Evolutionary conservation across 1,140 invertebrate genomes (phyloP).

Genomic region (Vanessa atalanta): DNA sequence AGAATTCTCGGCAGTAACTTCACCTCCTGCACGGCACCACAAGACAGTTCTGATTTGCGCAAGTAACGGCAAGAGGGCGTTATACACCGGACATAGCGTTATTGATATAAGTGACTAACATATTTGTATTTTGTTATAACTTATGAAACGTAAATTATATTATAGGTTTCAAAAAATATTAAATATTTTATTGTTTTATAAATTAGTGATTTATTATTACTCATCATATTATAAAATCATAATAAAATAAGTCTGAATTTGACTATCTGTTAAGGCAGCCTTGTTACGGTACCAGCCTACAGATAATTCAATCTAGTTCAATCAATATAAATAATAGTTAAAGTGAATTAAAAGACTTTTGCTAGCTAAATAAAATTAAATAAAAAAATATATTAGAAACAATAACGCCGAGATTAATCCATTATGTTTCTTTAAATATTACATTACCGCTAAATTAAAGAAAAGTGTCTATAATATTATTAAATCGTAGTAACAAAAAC

Average conservation of each 20-base stretch:
- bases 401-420: too few species aligned
- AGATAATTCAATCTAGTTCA: slow-evolving; percentile 16
- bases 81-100: slow-evolving; percentile 58
- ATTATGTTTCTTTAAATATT: not conserved
- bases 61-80: slow-evolving; percentile 57
- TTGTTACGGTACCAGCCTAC: slow-evolving; percentile 11
- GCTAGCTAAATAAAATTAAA: not conserved
- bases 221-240: not conserved
- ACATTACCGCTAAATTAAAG: slow-evolving; percentile 15
- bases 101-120: slow-evolving; percentile 51
- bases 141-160: not conserved
- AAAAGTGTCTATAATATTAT: not conserved
- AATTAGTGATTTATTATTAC: not conserved
- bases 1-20: slow-evolving; percentile 64
- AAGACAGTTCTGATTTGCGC: slow-evolving; percentile 65
- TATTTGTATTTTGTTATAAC: not conserved
- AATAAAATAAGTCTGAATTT: slow-evolving; percentile 4
- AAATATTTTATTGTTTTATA: not conserved
- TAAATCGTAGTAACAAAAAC: too few species aligned
- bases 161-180: not conserved
- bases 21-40: slow-evolving; percentile 70
- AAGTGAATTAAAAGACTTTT: not conserved
- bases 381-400: too few species aligned
- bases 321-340: slow-evolving; percentile 15
- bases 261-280: slow-evolving; percentile 10